A percentile compares a stretch with the other conserved stretches of the same genome.
Conservation (phyloP, 2,797 vertebrate genomes). For the Tamandua tetradactyla region DNA sequence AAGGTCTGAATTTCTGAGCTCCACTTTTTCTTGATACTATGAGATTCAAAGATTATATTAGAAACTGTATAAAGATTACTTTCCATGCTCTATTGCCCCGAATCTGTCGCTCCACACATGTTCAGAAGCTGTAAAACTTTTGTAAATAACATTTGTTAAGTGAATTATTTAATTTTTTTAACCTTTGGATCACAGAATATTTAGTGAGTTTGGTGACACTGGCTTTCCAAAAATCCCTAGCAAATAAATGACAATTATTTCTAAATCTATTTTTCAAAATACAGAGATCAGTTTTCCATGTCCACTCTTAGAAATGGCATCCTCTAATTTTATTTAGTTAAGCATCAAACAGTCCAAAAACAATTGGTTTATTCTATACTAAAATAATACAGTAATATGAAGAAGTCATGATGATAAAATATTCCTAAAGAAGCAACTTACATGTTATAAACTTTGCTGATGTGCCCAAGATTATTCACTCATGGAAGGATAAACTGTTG, state of each 20-base stretch:
- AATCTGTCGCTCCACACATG: background rate
- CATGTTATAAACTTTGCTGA: background rate
- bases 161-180: conserved; percentile 11
- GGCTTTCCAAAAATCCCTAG: conserved; percentile 1
- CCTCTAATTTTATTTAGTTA: conserved; percentile 19
- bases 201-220: background rate
- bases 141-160: background rate
- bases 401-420: background rate
- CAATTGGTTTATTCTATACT: background rate
- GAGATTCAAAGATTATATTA: background rate
- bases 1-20: background rate
- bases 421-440: background rate
- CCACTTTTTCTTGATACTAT: background rate
- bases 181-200: background rate
- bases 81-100: background rate
- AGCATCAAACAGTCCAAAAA: background rate
- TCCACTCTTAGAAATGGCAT: background rate
- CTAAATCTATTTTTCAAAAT: conserved; percentile 1
- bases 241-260: conserved; percentile 21
- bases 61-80: conserved; percentile 15
- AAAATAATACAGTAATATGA: conserved; percentile 13
- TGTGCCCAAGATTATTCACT: background rate
- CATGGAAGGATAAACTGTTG: background rate
- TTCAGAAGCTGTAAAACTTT: background rate
- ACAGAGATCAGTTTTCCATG: background rate